Evolutionary conservation across 2,113 vertebrate species (phyloP).

Genomic region (Pithys albifrons): DNA sequence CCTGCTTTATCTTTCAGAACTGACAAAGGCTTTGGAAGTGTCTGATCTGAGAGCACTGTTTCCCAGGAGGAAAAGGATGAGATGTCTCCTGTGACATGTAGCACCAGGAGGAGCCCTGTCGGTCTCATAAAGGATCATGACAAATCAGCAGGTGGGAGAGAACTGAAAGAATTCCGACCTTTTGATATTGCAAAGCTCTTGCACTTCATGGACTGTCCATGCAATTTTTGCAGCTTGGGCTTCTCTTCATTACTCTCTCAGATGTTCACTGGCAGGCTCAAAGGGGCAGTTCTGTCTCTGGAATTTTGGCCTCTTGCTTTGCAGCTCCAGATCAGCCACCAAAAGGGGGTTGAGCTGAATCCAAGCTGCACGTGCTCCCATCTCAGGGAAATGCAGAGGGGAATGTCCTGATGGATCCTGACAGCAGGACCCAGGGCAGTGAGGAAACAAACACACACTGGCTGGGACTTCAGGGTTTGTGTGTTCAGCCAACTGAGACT

Average conservation of each 20-base stretch:
- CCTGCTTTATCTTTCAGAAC: background rate
- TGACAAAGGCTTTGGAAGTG: background rate
- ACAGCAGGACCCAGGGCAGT: background rate
- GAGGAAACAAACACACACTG: background rate
- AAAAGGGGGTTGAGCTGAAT: background rate
- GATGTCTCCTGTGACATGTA: background rate
- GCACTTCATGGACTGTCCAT: background rate
- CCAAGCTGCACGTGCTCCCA: background rate
- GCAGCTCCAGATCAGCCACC: background rate
- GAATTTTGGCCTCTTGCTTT: background rate
- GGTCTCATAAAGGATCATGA: background rate
- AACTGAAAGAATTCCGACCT: background rate
- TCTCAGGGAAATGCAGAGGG: background rate
- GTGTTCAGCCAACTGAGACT: background rate
- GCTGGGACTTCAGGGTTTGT: background rate
- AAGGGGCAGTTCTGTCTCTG: background rate
- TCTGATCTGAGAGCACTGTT: background rate
- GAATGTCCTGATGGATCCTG: background rate
- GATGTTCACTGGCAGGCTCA: background rate
- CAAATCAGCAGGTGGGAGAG: background rate
- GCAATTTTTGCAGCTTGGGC: background rate
- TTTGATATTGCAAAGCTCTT: background rate
- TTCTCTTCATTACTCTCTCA: background rate
- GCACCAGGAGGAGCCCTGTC: background rate
- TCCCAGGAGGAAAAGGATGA: background rate